Evolutionary conservation across 92 coral and sea anemone genomes (phyloP).

Genomic region (Siderastrea siderea): DNA sequence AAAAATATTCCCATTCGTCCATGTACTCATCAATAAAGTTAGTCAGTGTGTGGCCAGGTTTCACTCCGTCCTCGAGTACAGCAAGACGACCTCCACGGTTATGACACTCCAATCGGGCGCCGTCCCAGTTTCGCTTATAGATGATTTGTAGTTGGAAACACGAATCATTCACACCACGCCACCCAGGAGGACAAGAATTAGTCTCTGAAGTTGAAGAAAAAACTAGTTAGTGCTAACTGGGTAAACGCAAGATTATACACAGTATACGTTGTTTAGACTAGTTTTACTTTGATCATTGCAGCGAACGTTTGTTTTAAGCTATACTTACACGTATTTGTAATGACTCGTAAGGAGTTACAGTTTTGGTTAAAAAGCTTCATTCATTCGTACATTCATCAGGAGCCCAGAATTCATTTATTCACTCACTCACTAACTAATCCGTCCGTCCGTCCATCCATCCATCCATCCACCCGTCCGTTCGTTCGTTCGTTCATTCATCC

Average conservation of each 20-base stretch:
- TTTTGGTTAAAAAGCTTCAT: no score
- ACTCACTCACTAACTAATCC: no score
- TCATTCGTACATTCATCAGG: no score
- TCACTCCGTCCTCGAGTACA: background rate
- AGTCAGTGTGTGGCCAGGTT: background rate
- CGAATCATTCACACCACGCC: background rate
- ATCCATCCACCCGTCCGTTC: no score
- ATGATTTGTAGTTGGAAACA: conserved; percentile 9
- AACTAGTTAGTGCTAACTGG: background rate
- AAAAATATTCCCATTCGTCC: background rate
- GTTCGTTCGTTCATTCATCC: no score
- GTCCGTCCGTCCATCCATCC: no score
- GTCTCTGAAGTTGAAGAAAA: conserved; percentile 9
- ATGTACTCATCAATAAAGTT: conserved; percentile 6
- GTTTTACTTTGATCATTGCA: no score
- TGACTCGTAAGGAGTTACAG: no score
- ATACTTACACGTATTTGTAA: no score
- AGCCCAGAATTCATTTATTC: no score
- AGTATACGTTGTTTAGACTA: background rate
- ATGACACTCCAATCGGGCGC: conserved; percentile 10
- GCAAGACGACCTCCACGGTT: conserved; percentile 19
- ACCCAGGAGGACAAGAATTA: conserved; percentile 40
- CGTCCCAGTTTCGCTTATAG: background rate
- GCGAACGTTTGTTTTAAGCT: no score
- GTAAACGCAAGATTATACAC: background rate